These are phyloP conservation scores for Pocillopora meandrina DNA, from an alignment of 92 coral and sea anemone species.

Conservation along the genomic window DNA sequence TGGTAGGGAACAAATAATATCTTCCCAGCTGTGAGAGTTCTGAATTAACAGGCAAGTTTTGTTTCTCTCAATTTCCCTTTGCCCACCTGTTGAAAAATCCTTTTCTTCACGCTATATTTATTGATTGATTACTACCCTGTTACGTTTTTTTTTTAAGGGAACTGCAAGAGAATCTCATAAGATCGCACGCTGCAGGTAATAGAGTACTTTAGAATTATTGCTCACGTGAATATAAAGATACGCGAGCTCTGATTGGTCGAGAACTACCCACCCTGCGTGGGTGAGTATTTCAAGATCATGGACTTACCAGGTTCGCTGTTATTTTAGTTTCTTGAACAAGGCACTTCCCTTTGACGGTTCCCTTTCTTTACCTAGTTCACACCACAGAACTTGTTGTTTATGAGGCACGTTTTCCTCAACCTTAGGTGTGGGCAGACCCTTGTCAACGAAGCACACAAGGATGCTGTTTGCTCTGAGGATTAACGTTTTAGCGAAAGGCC, in stretches of 20 bases:
- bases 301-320: too few species aligned
- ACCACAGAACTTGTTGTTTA: background rate
- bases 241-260: background rate
- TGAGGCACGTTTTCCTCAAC: background rate
- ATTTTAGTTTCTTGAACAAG: too few species aligned
- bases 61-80: background rate
- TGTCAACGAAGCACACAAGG: constrained; percentile 79
- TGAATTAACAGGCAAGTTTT: background rate
- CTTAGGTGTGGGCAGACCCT: constrained; percentile 78
- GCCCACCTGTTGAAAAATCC: too few species aligned
- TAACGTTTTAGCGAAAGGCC: constrained; percentile 91
- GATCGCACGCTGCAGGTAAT: constrained; percentile 91
- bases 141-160: constrained; percentile 42
- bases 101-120: too few species aligned
- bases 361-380: too few species aligned
- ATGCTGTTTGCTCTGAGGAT: constrained; percentile 94
- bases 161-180: constrained; percentile 80
- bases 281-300: too few species aligned
- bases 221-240: background rate
- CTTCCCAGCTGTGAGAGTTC: background rate
- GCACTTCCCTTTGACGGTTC: too few species aligned
- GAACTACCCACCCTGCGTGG: background rate
- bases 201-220: background rate
- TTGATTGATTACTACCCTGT: background rate
- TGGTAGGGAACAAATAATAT: too few species aligned